Evolutionary conservation across 2,888 invertebrate genomes (phyloP).

Genomic region (Watsonalla cultraria): DNA sequence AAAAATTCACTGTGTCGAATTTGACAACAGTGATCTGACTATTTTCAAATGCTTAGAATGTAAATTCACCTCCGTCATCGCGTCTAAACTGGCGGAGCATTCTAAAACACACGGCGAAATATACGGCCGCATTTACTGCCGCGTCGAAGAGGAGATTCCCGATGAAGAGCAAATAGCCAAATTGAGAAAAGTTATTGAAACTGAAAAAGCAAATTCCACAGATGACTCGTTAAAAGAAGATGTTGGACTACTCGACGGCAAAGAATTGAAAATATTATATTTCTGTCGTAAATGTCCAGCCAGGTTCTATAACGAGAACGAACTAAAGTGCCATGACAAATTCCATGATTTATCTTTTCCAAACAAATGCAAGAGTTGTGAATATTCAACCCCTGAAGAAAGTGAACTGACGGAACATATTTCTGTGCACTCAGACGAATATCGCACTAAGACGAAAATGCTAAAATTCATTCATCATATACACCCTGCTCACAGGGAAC

Average conservation of each 20-base stretch:
- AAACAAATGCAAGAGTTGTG: constrained; percentile 86
- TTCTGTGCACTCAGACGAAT: constrained; percentile 86
- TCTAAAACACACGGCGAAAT: constrained; percentile 86
- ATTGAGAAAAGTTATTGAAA: constrained; percentile 59
- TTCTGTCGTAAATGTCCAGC: constrained; percentile 92
- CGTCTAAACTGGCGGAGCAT: constrained; percentile 83
- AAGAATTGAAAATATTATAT: constrained; percentile 74
- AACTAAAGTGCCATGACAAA: constrained; percentile 84
- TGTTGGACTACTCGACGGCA: constrained; percentile 27
- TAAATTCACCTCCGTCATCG: constrained; percentile 87
- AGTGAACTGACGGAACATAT: constrained; percentile 83
- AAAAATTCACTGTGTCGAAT: constrained; percentile 82
- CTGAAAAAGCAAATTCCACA: constrained; percentile 43
- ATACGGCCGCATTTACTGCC: constrained; percentile 84
- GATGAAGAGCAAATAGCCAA: constrained; percentile 83
- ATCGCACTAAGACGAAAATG: constrained; percentile 86
- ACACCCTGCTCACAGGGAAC: constrained; percentile 82
- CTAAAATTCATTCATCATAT: constrained; percentile 82
- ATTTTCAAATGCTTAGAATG: constrained; percentile 85
- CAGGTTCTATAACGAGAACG: constrained; percentile 86
- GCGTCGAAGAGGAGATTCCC: constrained; percentile 81
- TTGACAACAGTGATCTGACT: constrained; percentile 74
- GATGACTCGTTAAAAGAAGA: constrained; percentile 47
- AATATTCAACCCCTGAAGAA: constrained; percentile 86
- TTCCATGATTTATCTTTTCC: constrained; percentile 82